Percentiles rank a stretch among this genome's conserved stretches.
Evolutionary conservation across 2,797 vertebrate genomes (phyloP).

Genomic region (Danio jaintianensis): DNA sequence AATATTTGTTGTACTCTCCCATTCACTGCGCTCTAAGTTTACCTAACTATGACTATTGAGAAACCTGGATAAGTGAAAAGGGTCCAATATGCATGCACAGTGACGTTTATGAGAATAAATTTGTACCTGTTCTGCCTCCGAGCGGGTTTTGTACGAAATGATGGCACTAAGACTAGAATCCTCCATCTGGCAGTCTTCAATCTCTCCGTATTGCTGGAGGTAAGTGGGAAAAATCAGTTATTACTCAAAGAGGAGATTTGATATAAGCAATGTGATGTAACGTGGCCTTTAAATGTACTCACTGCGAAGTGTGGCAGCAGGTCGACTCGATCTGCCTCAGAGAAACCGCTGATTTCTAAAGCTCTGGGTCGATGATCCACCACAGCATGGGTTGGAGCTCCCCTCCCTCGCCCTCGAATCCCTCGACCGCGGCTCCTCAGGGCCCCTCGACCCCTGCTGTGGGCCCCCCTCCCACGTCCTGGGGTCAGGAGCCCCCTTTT

Average conservation of each 20-base stretch:
- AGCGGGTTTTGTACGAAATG: constrained; percentile 91
- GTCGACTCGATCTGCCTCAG: constrained; percentile 87
- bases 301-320: constrained; percentile 97
- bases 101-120: background rate
- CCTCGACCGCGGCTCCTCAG: constrained; percentile 86
- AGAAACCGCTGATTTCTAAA: constrained; percentile 90
- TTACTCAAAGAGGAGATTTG: background rate
- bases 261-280: background rate
- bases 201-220: constrained; percentile 95
- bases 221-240: background rate
- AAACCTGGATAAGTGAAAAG: too few species aligned
- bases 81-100: background rate
- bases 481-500: constrained; percentile 92
- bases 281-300: constrained; percentile 68
- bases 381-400: constrained; percentile 83
- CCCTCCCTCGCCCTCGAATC: constrained; percentile 85
- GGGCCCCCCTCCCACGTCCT: constrained; percentile 85
- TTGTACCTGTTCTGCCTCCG: constrained; percentile 91
- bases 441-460: constrained; percentile 82
- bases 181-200: constrained; percentile 95
- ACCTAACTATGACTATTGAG: too few species aligned
- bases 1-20: too few species aligned
- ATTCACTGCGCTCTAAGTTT: too few species aligned
- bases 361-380: constrained; percentile 93
- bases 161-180: constrained; percentile 87